Percentiles rank a stretch among this genome's conserved stretches.
Evolutionary conservation across 1,140 invertebrate species (phyloP).

Genomic region (Zophobas atratus): DNA sequence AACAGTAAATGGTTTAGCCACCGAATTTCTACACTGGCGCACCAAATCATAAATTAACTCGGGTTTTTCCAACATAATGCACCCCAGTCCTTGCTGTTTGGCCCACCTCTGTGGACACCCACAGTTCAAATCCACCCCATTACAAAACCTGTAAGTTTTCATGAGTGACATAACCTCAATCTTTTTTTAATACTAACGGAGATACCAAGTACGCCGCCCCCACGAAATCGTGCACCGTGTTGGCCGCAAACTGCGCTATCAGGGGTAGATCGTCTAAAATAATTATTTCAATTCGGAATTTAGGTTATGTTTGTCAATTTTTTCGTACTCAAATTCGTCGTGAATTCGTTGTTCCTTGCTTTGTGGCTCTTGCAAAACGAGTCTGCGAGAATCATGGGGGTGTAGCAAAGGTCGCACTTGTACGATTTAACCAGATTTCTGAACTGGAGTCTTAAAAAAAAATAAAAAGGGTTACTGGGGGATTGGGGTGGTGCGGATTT

Average conservation of each 20-base stretch:
- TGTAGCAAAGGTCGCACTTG: conserved; percentile 92
- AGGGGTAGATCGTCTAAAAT: conserved; percentile 83
- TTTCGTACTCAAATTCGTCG: conserved; percentile 77
- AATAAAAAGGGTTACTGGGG: conserved; percentile 1
- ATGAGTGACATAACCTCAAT: conserved; percentile 23
- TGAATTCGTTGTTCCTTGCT: conserved; percentile 92
- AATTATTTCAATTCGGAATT: background rate
- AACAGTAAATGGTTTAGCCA: conserved; percentile 85
- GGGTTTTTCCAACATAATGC: conserved; percentile 86
- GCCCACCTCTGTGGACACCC: conserved; percentile 98
- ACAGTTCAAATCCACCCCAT: conserved; percentile 97
- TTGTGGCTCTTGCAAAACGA: conserved; percentile 92
- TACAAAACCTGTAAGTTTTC: conserved; percentile 75
- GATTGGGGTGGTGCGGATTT: conserved; percentile 51
- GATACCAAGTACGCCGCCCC: conserved; percentile 87
- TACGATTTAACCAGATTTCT: conserved; percentile 87
- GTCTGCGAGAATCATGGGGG: conserved; percentile 97
- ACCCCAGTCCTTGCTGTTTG: conserved; percentile 91
- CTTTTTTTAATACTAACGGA: conserved; percentile 73
- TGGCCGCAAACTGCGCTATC: conserved; percentile 96
- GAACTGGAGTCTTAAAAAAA: conserved; percentile 83
- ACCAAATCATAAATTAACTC: conserved; percentile 89
- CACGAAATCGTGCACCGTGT: conserved; percentile 86
- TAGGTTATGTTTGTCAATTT: conserved; percentile 14
- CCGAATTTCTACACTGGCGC: conserved; percentile 79